Percentiles rank a stretch among this genome's conserved stretches.
Conservation (phyloP, 2,797 vertebrate species). For the Phyllotis vaccarum region DNA sequence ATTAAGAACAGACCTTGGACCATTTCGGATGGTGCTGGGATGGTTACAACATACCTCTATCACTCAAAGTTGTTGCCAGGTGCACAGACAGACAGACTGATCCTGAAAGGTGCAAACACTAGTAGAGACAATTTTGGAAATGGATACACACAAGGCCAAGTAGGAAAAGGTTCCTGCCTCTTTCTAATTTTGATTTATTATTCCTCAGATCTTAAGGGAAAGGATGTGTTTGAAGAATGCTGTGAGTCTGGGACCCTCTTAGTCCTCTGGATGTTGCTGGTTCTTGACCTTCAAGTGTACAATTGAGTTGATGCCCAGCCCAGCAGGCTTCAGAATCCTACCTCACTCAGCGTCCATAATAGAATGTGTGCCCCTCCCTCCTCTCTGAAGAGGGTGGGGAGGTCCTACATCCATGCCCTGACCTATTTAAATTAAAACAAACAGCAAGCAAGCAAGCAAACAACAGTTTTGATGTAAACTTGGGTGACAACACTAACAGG, state of each 20-base stretch:
- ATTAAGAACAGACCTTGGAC: not conserved
- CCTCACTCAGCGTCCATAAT: not conserved
- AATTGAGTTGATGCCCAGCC: not conserved
- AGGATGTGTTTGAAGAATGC: not conserved
- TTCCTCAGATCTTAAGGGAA: constrained; percentile 14
- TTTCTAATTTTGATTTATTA: not conserved
- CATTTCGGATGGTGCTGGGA: not conserved
- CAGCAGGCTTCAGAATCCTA: not conserved
- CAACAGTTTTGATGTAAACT: constrained; percentile 40
- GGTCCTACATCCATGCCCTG: not conserved
- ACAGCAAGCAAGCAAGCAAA: not conserved
- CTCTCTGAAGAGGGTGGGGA: not conserved
- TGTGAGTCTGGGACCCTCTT: not conserved
- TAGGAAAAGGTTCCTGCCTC: not conserved
- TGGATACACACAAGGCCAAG: not conserved
- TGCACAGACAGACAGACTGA: not conserved
- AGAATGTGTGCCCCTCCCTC: not conserved
- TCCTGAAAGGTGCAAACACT: constrained; percentile 31
- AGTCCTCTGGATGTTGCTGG: not conserved
- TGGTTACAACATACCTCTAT: not conserved
- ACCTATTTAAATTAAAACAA: not conserved
- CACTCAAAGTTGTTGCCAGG: not conserved
- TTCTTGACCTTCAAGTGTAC: not conserved
- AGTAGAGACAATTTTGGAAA: not conserved
- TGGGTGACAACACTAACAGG: not conserved